Percentiles rank a stretch among this genome's conserved stretches.
Conservation (phyloP, 2,797 vertebrate species). For the Octomys mimax region DNA sequence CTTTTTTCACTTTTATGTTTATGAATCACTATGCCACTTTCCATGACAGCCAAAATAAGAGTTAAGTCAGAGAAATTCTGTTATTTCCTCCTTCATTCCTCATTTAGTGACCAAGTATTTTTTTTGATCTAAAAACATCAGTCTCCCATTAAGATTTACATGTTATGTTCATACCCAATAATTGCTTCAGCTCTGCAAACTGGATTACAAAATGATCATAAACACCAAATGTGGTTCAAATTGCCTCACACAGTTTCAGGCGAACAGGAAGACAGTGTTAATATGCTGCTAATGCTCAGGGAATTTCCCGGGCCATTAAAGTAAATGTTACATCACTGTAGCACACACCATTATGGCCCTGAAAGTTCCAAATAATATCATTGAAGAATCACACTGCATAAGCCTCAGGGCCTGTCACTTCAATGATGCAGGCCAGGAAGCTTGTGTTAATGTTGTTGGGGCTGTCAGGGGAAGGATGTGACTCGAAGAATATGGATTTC, state of each 20-base stretch:
- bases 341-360: not conserved
- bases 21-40: not conserved
- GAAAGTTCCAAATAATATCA: constrained; percentile 32
- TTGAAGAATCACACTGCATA: not conserved
- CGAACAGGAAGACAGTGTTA: constrained; percentile 31
- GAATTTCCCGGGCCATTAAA: constrained; percentile 67
- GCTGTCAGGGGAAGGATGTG: not conserved
- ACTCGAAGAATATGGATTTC: not conserved
- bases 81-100: not conserved
- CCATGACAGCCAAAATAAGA: not conserved
- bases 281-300: constrained; percentile 56
- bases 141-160: constrained; percentile 48
- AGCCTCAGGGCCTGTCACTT: not conserved
- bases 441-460: not conserved
- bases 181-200: constrained; percentile 42
- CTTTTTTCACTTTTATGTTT: not conserved
- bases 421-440: not conserved
- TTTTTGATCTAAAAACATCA: not conserved
- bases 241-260: constrained; percentile 43
- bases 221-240: constrained; percentile 49
- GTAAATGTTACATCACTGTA: constrained; percentile 55
- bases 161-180: constrained; percentile 13
- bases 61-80: not conserved
- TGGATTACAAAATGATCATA: constrained; percentile 61
- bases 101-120: not conserved